Conservation (phyloP, 2,888 invertebrate species). For the Scaptodrosophila latifasciaeformis region DNA sequence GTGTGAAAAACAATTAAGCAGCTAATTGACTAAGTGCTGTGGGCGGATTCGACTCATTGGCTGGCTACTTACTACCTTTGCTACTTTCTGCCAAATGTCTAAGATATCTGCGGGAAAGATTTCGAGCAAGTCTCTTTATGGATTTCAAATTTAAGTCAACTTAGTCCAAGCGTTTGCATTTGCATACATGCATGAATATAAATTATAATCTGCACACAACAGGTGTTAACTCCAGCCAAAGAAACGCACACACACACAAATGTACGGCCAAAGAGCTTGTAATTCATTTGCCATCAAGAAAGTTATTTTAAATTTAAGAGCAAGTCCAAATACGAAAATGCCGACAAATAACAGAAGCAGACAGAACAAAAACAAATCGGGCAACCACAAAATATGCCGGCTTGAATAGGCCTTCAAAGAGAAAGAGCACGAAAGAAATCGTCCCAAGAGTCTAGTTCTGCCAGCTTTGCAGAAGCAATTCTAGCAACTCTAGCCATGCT, state of each 20-base stretch:
- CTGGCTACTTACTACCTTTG: no score
- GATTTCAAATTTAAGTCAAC: no score
- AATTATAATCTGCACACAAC: no score
- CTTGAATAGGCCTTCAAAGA: no score
- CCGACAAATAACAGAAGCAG: conserved; percentile 28
- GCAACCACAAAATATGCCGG: conserved; percentile 26
- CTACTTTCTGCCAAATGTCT: no score
- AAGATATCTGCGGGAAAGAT: no score
- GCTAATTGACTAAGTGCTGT: conserved; percentile 47
- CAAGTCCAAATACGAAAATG: conserved; percentile 25
- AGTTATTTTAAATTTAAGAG: conserved; percentile 8
- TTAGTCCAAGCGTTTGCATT: no score
- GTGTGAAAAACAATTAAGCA: conserved; percentile 46
- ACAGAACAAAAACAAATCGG: conserved; percentile 41
- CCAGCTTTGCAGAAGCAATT: no score
- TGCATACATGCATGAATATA: no score
- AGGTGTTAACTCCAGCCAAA: conserved; percentile 36
- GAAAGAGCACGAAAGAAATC: conserved; percentile 23
- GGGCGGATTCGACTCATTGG: conserved; percentile 4
- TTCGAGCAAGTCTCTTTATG: no score
- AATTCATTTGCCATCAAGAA: conserved; percentile 27
- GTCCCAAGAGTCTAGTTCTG: no score
- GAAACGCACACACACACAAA: conserved; percentile 14
- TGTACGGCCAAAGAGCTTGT: conserved; percentile 4
- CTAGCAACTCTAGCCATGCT: no score